A percentile compares a stretch with the other conserved stretches of the same genome.
phyloP scores from a whole-genome alignment of 2,797 vertebrate species.

The Micrastur ruficollis region DNA sequence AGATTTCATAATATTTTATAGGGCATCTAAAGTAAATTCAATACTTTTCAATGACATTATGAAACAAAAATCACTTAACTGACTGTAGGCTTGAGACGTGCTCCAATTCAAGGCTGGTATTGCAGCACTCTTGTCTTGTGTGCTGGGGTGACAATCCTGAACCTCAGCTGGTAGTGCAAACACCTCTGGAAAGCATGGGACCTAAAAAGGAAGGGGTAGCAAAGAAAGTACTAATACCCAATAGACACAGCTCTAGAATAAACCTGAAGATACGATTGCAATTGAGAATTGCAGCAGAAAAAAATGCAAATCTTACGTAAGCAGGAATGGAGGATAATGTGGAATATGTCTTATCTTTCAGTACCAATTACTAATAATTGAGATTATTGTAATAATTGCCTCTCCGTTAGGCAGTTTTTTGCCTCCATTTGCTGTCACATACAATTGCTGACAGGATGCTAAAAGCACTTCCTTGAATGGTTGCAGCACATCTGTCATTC shows the following conservation, averaged over 20 bases:
- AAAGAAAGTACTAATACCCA: neutral
- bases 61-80: constrained; percentile 26
- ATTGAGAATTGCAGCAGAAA: neutral
- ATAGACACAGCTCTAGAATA: neutral
- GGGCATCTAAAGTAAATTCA: neutral
- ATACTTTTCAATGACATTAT: neutral
- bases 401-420: neutral
- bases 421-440: neutral
- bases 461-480: neutral
- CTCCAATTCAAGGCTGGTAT: neutral
- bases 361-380: neutral
- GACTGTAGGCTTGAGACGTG: neutral
- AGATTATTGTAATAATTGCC: neutral
- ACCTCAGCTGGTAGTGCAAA: neutral
- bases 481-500: neutral
- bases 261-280: neutral
- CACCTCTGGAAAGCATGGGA: neutral
- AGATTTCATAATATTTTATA: constrained; percentile 2
- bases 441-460: neutral
- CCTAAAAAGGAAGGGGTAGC: neutral
- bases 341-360: neutral
- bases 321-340: neutral
- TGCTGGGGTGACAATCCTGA: neutral
- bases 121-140: neutral
- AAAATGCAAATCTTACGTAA: neutral